Evolutionary conservation across 1,140 invertebrate species (phyloP).

Genomic region (Acromyrmex charruanus): DNA sequence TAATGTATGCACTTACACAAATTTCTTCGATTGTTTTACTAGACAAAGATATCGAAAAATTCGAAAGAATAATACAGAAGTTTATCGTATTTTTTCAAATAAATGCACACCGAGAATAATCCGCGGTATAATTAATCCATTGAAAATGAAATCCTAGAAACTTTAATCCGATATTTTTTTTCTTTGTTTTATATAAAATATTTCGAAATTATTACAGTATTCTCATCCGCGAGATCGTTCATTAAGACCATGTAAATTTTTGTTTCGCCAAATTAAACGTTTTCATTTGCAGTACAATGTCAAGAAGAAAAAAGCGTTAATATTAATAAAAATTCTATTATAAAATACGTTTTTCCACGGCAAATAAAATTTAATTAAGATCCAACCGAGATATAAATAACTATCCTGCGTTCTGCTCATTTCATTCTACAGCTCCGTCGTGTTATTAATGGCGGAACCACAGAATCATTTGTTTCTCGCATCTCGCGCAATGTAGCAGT

Average conservation of each 20-base stretch:
- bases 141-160: neutral
- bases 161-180: neutral
- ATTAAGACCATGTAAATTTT: neutral
- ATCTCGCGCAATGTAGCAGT: neutral
- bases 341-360: constrained; percentile 6
- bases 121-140: neutral
- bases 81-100: constrained; percentile 1
- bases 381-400: constrained; percentile 23
- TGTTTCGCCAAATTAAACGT: neutral
- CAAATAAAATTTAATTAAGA: constrained; percentile 48
- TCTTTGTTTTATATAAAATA: constrained; percentile 21
- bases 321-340: constrained; percentile 5
- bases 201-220: neutral
- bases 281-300: constrained; percentile 13
- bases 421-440: neutral
- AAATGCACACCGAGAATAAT: neutral
- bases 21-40: neutral
- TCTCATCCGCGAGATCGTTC: constrained; percentile 1
- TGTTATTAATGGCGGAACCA: constrained; percentile 35
- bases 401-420: neutral
- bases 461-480: constrained; percentile 22
- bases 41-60: neutral
- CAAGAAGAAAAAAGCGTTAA: neutral
- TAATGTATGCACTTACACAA: neutral
- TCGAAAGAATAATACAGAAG: neutral